phyloP scores from a whole-genome alignment of 2,113 vertebrate genomes.

The Neogobius melanostomus region DNA sequence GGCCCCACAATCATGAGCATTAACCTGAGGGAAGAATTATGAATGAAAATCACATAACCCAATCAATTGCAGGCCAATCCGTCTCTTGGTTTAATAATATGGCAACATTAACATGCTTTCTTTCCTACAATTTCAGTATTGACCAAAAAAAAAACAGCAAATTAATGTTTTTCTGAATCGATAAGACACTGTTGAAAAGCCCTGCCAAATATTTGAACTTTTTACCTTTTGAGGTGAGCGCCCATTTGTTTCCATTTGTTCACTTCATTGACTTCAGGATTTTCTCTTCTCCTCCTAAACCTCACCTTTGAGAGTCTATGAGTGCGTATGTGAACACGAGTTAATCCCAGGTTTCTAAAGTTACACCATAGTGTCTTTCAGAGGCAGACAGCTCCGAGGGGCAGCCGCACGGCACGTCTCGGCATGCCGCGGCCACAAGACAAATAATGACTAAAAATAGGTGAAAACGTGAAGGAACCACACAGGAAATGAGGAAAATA shows the following conservation, averaged over 20 bases:
- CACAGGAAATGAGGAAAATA: too few relatives aligned
- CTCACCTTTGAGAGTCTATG: neutral
- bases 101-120: too few relatives aligned
- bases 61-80: constrained; percentile 41
- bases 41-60: constrained; percentile 54
- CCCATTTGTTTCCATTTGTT: neutral
- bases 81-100: too few relatives aligned
- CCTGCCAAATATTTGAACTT: neutral
- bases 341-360: constrained; percentile 66
- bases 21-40: constrained; percentile 59
- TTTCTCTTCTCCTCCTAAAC: constrained; percentile 35
- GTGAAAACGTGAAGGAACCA: too few relatives aligned
- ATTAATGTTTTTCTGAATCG: too few relatives aligned
- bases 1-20: constrained; percentile 52
- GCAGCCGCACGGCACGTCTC: constrained; percentile 51
- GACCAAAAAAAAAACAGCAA: too few relatives aligned
- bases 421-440: constrained; percentile 47
- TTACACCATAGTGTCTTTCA: constrained; percentile 67
- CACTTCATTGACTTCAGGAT: neutral
- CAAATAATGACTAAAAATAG: too few relatives aligned
- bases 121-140: too few relatives aligned
- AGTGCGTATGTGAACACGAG: constrained; percentile 4
- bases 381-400: constrained; percentile 68
- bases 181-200: too few relatives aligned
- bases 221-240: neutral